Conservation (phyloP, 1,140 invertebrate species). For the Drosophila yakuba region DNA sequence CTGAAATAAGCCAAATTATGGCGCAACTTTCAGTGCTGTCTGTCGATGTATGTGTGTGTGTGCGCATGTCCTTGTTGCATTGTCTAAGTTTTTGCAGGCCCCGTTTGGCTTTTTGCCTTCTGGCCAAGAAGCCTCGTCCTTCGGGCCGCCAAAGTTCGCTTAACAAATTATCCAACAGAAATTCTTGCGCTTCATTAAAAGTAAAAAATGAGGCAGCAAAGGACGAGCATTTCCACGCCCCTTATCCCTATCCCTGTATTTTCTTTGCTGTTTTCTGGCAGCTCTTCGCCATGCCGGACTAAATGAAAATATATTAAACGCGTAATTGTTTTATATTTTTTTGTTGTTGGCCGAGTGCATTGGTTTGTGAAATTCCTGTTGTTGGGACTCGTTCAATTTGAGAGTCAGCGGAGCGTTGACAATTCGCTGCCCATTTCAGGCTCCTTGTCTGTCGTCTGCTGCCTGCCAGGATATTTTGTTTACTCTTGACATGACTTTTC, state of each 20-base stretch:
- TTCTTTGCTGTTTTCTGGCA: slow-evolving; percentile 12
- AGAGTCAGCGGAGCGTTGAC: slow-evolving; percentile 52
- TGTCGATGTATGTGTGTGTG: slow-evolving; percentile 10
- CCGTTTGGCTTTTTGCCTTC: slow-evolving; percentile 75
- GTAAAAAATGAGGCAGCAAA: slow-evolving; percentile 77
- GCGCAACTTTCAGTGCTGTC: slow-evolving; percentile 58
- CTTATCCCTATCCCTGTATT: not conserved
- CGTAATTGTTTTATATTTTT: slow-evolving; percentile 73
- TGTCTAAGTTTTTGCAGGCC: slow-evolving; percentile 69
- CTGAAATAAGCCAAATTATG: slow-evolving; percentile 81
- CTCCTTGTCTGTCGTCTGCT: slow-evolving; percentile 3
- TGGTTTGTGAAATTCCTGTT: slow-evolving; percentile 75
- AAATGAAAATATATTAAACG: slow-evolving; percentile 82
- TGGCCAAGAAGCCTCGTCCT: slow-evolving; percentile 45
- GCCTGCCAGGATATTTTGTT: slow-evolving; percentile 12
- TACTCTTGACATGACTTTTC: slow-evolving; percentile 70
- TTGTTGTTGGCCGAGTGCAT: slow-evolving; percentile 60
- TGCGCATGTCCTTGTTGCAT: slow-evolving; percentile 62
- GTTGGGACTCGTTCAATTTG: slow-evolving; percentile 63
- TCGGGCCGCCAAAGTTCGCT: slow-evolving; percentile 56
- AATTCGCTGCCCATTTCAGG: slow-evolving; percentile 52
- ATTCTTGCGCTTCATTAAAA: slow-evolving; percentile 84
- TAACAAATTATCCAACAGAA: slow-evolving; percentile 84
- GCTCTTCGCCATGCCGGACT: slow-evolving; percentile 31
- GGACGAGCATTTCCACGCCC: slow-evolving; percentile 36